Evolutionary conservation across 2,888 invertebrate genomes (phyloP).

Genomic region (Petrolisthes cinctipes): DNA sequence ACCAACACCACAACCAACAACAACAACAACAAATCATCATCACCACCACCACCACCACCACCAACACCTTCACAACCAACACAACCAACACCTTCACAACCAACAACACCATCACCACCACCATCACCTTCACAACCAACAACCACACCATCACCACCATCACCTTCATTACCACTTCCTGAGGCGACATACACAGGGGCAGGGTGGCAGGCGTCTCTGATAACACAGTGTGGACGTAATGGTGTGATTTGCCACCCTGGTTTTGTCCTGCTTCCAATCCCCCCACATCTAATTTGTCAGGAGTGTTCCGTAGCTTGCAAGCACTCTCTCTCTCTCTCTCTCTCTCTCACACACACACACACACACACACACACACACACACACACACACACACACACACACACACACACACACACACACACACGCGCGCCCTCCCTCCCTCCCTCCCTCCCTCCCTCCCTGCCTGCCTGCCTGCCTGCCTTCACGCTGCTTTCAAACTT

Average conservation of each 20-base stretch:
- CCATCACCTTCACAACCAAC: too few species aligned
- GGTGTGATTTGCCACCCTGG: constrained; percentile 3
- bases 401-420: constrained; percentile 1
- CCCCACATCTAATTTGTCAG: constrained; percentile 12
- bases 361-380: not conserved
- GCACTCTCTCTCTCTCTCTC: not conserved
- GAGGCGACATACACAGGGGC: too few species aligned
- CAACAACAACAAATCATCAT: too few species aligned
- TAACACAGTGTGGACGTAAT: constrained; percentile 5
- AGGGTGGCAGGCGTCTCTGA: not conserved
- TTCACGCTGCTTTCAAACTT: too few species aligned
- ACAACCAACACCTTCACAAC: too few species aligned
- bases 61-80: too few species aligned
- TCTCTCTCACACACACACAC: not conserved
- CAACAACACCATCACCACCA: too few species aligned
- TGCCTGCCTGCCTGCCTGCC: too few species aligned
- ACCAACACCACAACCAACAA: not conserved
- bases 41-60: too few species aligned
- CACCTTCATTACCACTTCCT: too few species aligned
- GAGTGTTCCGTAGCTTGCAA: not conserved
- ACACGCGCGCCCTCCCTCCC: not conserved
- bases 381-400: constrained; percentile 1
- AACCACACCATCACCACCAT: too few species aligned
- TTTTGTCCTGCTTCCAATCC: not conserved
- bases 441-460: too few species aligned